Percentiles rank a stretch among this genome's conserved stretches.
These are phyloP conservation scores for Crepidodera aurea DNA, from an alignment of 2,888 invertebrate species.

Conservation along the genomic window DNA sequence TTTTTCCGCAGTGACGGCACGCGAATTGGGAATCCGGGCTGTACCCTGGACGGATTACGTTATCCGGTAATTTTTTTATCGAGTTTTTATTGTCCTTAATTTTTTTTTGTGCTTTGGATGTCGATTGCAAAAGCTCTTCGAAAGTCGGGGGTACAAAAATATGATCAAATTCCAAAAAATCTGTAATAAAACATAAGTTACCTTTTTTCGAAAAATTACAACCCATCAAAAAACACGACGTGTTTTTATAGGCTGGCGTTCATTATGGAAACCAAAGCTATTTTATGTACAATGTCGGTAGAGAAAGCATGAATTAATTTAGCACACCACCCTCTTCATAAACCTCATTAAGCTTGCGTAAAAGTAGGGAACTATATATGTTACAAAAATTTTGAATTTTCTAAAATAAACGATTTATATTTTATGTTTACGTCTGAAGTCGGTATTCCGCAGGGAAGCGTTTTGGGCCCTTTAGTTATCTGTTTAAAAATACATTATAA, in stretches of 20 bases:
- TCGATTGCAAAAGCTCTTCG: conserved; percentile 47
- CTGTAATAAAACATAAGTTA: conserved; percentile 37
- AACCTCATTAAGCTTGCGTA: not conserved
- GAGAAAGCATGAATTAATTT: conserved; percentile 3
- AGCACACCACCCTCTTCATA: conserved; percentile 7
- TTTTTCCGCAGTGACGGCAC: conserved; percentile 84
- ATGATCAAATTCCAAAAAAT: conserved; percentile 47
- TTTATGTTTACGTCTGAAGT: no score
- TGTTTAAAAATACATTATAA: no score
- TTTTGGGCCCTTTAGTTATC: no score
- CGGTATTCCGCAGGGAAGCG: no score
- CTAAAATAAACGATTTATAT: no score
- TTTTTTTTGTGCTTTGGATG: conserved; percentile 42
- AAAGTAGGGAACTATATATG: no score
- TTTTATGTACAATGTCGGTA: not conserved
- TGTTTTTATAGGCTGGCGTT: no score
- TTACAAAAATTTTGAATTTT: no score
- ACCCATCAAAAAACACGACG: not conserved
- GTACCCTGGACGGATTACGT: conserved; percentile 56
- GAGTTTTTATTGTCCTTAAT: conserved; percentile 58
- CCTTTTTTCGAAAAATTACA: not conserved
- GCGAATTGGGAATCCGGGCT: conserved; percentile 71
- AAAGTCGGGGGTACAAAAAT: conserved; percentile 47
- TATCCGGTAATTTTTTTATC: conserved; percentile 60
- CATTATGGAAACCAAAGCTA: no score